Evolutionary conservation across 1,140 invertebrate genomes (phyloP).

Genomic region (Stenopsyche tienmushanensis): DNA sequence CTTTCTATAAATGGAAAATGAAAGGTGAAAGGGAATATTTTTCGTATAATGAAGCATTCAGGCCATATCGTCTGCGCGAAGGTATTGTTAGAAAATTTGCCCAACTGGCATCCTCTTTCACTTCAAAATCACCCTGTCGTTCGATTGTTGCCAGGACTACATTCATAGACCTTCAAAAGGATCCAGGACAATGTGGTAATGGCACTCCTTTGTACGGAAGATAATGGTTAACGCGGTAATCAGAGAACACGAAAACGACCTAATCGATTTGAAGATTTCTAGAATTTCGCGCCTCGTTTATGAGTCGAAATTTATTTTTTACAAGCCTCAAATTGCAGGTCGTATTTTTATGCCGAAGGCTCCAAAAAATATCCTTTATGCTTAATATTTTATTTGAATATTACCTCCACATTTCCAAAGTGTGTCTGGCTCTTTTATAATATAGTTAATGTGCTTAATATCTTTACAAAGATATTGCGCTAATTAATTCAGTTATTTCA

Average conservation of each 20-base stretch:
- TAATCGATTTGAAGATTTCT: not conserved
- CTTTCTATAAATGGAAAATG: slow-evolving; percentile 1
- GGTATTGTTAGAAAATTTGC: slow-evolving; percentile 17
- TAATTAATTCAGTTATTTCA: too few species aligned
- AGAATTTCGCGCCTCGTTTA: not conserved
- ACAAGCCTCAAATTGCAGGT: not conserved
- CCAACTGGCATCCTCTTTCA: slow-evolving; percentile 10
- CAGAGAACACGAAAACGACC: not conserved
- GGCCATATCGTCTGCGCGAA: slow-evolving; percentile 1
- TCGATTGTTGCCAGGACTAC: slow-evolving; percentile 16
- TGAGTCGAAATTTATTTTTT: not conserved
- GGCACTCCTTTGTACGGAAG: slow-evolving; percentile 13
- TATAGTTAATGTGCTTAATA: too few species aligned
- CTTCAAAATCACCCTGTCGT: slow-evolving; percentile 2
- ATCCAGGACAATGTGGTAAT: slow-evolving; percentile 18
- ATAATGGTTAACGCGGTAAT: slow-evolving; percentile 11
- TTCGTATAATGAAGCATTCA: slow-evolving; percentile 14
- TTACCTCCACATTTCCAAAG: too few species aligned
- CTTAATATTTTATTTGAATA: too few species aligned
- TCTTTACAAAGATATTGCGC: too few species aligned
- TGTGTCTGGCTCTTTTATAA: too few species aligned
- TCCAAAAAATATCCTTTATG: too few species aligned
- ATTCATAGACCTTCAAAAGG: slow-evolving; percentile 19
- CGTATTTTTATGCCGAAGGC: not conserved
- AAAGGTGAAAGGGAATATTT: not conserved